phyloP scores from a whole-genome alignment of 2,797 vertebrate genomes.

The Takifugu rubripes region DNA sequence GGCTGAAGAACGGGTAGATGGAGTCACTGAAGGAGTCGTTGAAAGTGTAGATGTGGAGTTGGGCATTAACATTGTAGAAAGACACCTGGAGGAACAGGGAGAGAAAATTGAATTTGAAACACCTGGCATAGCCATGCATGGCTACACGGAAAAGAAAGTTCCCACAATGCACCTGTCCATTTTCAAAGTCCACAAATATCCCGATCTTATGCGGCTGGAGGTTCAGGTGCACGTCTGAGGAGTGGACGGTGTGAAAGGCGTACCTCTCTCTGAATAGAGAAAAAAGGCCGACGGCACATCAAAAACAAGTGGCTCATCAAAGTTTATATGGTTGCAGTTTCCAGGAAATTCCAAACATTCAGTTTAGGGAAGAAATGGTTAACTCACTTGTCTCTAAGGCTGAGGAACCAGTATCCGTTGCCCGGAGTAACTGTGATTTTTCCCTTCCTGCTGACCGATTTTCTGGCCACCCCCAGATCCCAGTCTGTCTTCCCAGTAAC shows the following conservation, averaged over 20 bases:
- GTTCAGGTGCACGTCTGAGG: slow-evolving; percentile 49
- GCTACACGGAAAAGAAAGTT: background rate
- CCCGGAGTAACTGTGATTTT: slow-evolving; percentile 69
- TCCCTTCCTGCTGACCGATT: slow-evolving; percentile 72
- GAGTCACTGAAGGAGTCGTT: slow-evolving; percentile 59
- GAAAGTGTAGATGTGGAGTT: slow-evolving; percentile 75
- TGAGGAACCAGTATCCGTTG: slow-evolving; percentile 78
- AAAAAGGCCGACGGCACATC: background rate
- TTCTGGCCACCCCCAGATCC: slow-evolving; percentile 72
- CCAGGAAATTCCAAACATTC: background rate
- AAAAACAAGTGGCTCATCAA: background rate
- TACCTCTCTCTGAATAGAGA: slow-evolving; percentile 59
- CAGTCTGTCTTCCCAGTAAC: slow-evolving; percentile 76
- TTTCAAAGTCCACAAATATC: slow-evolving; percentile 74
- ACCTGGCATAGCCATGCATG: background rate
- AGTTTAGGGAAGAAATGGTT: background rate
- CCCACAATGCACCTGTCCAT: slow-evolving; percentile 65
- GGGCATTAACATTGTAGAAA: slow-evolving; percentile 73
- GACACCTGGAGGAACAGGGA: slow-evolving; percentile 56
- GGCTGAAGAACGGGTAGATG: slow-evolving; percentile 75
- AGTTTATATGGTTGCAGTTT: background rate
- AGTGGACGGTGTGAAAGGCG: slow-evolving; percentile 58
- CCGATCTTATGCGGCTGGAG: slow-evolving; percentile 66
- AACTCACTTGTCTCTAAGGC: slow-evolving; percentile 70
- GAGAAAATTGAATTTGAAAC: background rate